These are phyloP conservation scores for Idaea biselata DNA, from an alignment of 2,888 invertebrate genomes.

Conservation along the genomic window DNA sequence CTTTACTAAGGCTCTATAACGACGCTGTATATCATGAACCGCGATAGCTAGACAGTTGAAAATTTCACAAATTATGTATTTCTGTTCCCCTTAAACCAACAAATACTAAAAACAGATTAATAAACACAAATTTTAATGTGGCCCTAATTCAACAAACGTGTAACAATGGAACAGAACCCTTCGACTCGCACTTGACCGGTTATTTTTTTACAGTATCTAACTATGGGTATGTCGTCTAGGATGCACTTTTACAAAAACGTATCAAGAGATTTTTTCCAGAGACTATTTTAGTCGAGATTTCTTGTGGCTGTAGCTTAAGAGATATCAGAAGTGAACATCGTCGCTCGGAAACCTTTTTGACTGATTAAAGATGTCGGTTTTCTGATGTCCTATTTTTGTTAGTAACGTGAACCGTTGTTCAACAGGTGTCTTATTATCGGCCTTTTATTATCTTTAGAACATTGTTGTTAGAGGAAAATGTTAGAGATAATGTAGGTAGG, in stretches of 20 bases:
- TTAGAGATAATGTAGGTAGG: not conserved
- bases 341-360: constrained; percentile 22
- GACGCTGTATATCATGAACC: too few species aligned
- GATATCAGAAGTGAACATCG: constrained; percentile 5
- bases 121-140: too few species aligned
- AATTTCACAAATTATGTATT: not conserved
- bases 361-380: constrained; percentile 19
- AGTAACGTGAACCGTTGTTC: not conserved
- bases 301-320: constrained; percentile 5
- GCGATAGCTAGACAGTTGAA: too few species aligned
- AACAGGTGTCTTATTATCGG: not conserved
- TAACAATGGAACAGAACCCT: too few species aligned
- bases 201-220: too few species aligned
- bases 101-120: too few species aligned
- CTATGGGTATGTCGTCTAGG: too few species aligned
- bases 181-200: too few species aligned
- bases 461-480: constrained; percentile 2
- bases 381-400: not conserved
- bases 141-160: too few species aligned
- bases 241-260: too few species aligned
- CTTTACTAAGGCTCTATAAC: too few species aligned
- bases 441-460: not conserved
- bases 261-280: too few species aligned
- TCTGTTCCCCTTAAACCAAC: not conserved
- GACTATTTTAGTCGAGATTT: constrained; percentile 16